Evolutionary conservation across 2,113 vertebrate genomes (phyloP).

Genomic region (Nansenia antarctica): DNA sequence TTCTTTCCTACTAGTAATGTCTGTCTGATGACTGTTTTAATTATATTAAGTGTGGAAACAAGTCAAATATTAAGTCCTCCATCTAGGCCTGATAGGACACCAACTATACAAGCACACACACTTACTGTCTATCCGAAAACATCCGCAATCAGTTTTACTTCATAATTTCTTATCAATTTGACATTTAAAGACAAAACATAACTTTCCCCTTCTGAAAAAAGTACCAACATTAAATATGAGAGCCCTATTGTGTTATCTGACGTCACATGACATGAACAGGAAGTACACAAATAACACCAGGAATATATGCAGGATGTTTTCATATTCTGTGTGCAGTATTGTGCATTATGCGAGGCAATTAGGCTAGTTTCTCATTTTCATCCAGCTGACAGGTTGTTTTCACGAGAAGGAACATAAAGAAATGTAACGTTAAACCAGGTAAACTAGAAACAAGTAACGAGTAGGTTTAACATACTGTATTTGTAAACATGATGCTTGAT

Average conservation of each 20-base stretch:
- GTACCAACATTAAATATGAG: slow-evolving; percentile 7
- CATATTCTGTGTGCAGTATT: slow-evolving; percentile 1
- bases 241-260: slow-evolving; percentile 22
- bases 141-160: slow-evolving; percentile 1
- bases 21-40: too few species aligned
- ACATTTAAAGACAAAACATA: not conserved
- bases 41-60: too few species aligned
- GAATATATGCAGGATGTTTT: slow-evolving; percentile 25
- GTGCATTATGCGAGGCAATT: not conserved
- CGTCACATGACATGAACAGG: slow-evolving; percentile 7
- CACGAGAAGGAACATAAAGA: not conserved
- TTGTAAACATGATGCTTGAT: too few species aligned
- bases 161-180: slow-evolving; percentile 2
- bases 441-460: too few species aligned
- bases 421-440: too few species aligned
- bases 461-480: too few species aligned
- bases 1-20: too few species aligned
- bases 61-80: too few species aligned
- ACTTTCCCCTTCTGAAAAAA: not conserved
- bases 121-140: not conserved
- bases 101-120: not conserved
- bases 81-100: not conserved
- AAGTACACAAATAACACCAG: slow-evolving; percentile 12
- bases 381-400: not conserved
- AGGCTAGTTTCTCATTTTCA: not conserved